phyloP scores from a whole-genome alignment of 2,888 invertebrate genomes.

The Junonia oenone region DNA sequence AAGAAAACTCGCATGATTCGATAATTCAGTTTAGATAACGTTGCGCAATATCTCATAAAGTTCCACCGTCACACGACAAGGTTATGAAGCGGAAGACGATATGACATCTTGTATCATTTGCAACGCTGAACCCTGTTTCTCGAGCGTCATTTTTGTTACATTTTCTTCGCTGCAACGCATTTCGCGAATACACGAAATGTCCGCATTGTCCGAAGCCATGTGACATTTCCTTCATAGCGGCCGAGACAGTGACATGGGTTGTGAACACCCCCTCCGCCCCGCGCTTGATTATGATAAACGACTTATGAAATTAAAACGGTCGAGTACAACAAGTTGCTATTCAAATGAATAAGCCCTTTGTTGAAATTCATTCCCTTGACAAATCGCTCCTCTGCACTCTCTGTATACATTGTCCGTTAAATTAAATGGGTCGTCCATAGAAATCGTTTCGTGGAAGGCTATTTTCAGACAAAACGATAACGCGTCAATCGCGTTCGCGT shows the following conservation, averaged over 20 bases:
- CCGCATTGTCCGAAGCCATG: constrained; percentile 66
- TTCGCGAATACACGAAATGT: constrained; percentile 44
- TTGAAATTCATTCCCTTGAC: constrained; percentile 76
- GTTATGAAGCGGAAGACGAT: constrained; percentile 7
- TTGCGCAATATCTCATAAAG: constrained; percentile 5
- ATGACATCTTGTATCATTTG: constrained; percentile 20
- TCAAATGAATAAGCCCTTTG: constrained; percentile 74
- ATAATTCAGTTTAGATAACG: constrained; percentile 2
- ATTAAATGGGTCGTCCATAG: constrained; percentile 68
- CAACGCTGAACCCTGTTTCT: constrained; percentile 16
- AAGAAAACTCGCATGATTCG: constrained; percentile 1
- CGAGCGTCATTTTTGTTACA: constrained; percentile 18
- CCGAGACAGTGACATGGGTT: constrained; percentile 75
- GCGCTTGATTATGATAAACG: constrained; percentile 77
- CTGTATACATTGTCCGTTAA: constrained; percentile 65
- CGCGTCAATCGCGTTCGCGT: constrained; percentile 63
- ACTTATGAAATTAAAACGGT: constrained; percentile 80
- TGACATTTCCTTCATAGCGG: constrained; percentile 62
- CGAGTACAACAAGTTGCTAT: constrained; percentile 74
- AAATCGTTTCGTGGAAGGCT: constrained; percentile 66
- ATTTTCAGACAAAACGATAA: constrained; percentile 65
- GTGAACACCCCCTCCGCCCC: constrained; percentile 36
- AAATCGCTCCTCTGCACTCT: constrained; percentile 69
- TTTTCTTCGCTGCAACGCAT: constrained; percentile 30
- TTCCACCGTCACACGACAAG: constrained; percentile 10